Percentiles rank a stretch among this genome's conserved stretches.
Evolutionary conservation across 2,113 vertebrate species (phyloP).

Genomic region (Thalassarche chlororhynchos): DNA sequence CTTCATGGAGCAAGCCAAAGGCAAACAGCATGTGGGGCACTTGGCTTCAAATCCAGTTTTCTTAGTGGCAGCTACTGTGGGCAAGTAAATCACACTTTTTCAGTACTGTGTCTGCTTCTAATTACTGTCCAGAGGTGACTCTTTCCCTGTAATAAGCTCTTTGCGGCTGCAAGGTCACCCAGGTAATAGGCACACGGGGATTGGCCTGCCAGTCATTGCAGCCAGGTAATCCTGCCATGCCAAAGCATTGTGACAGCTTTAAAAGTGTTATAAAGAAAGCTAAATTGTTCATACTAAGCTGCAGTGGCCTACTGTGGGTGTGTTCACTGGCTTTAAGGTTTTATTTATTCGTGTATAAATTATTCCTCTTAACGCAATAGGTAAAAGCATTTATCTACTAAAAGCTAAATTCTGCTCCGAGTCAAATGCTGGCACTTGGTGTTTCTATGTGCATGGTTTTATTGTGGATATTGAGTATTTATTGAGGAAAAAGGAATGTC

Average conservation of each 20-base stretch:
- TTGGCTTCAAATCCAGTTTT: neutral
- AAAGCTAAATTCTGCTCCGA: neutral
- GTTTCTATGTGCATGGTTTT: neutral
- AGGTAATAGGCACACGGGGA: fast-evolving
- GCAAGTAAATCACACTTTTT: neutral
- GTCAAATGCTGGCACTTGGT: neutral
- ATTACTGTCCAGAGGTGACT: neutral
- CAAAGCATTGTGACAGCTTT: neutral
- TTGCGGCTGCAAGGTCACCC: neutral
- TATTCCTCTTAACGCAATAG: neutral
- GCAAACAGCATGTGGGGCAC: neutral
- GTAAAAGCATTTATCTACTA: neutral
- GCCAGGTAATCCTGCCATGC: neutral
- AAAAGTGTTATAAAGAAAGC: fast-evolving
- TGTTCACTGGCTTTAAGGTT: neutral
- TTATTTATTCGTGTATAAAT: neutral
- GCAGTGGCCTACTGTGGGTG: neutral
- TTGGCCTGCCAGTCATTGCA: neutral
- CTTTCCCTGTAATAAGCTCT: neutral
- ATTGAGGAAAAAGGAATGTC: neutral
- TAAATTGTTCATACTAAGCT: too few relatives aligned
- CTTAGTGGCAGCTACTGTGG: neutral
- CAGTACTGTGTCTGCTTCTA: neutral
- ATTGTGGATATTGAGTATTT: neutral
- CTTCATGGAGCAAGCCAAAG: neutral